Conservation (phyloP, 2,888 invertebrate genomes). For the Acanthacorydalis orientalis region DNA sequence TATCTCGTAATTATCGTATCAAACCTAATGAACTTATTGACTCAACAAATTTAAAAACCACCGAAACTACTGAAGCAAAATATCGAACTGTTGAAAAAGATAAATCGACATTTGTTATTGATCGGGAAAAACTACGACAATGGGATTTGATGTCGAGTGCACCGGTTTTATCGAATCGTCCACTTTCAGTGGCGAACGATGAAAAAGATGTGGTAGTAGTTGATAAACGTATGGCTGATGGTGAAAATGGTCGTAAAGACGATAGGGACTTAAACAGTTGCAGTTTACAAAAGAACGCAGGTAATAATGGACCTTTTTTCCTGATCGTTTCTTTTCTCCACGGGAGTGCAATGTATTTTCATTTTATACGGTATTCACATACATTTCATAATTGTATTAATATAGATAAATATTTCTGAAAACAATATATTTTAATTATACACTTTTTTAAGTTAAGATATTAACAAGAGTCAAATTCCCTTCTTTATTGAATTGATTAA, state of each 20-base stretch:
- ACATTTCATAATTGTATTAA: not conserved
- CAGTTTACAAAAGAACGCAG: not conserved
- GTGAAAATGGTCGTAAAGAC: constrained; percentile 1
- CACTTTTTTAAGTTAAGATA: too few relatives aligned
- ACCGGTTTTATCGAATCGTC: constrained; percentile 12
- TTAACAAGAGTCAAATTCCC: not conserved
- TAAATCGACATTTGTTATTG: constrained; percentile 32
- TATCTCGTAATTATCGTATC: constrained; percentile 11
- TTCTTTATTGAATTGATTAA: not conserved
- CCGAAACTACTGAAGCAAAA: constrained; percentile 14
- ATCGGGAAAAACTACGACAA: constrained; percentile 71
- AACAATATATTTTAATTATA: too few relatives aligned
- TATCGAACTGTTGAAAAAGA: constrained; percentile 18
- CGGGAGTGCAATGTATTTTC: not conserved
- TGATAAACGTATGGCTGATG: not conserved
- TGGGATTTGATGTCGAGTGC: constrained; percentile 81
- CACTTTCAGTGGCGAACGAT: not conserved
- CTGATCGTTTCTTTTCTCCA: not conserved
- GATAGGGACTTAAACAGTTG: constrained; percentile 1
- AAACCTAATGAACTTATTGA: too few relatives aligned
- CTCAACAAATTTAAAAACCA: constrained; percentile 10
- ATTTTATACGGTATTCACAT: not conserved
- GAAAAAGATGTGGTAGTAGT: not conserved
- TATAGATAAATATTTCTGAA: not conserved
- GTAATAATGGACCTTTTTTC: not conserved